These are phyloP conservation scores for Neoitamus cyanurus DNA, from an alignment of 2,888 invertebrate species.

Conservation along the genomic window DNA sequence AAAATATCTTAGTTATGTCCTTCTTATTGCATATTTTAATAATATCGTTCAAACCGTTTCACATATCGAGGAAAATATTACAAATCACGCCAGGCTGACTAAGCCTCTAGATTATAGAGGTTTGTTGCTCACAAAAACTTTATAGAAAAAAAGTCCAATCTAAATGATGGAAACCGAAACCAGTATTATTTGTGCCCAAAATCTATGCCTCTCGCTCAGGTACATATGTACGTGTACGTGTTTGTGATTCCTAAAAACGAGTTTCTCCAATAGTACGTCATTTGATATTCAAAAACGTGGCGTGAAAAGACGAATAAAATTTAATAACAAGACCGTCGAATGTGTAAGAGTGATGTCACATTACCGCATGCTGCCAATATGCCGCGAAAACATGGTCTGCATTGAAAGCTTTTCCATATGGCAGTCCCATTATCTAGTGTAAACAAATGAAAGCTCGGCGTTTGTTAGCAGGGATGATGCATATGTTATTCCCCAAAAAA, in stretches of 20 bases:
- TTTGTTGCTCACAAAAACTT: background rate
- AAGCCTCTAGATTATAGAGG: too few species aligned
- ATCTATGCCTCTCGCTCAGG: background rate
- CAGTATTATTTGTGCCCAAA: too few species aligned
- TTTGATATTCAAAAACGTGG: background rate
- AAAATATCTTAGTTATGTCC: too few species aligned
- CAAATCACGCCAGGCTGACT: too few species aligned
- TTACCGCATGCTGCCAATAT: background rate
- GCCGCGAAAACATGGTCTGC: background rate
- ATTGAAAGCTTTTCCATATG: background rate
- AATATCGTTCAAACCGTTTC: too few species aligned
- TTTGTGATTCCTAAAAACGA: background rate
- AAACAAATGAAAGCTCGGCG: background rate
- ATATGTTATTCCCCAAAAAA: background rate
- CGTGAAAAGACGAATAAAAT: background rate
- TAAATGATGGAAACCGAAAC: too few species aligned
- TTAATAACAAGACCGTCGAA: background rate
- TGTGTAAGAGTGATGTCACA: background rate
- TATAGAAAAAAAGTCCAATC: background rate
- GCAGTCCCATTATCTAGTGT: background rate
- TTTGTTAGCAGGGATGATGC: background rate
- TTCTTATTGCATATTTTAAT: too few species aligned
- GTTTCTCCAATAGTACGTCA: too few species aligned
- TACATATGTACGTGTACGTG: too few species aligned
- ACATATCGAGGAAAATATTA: too few species aligned